Conservation (phyloP, 2,797 vertebrate genomes). For the Chelonia mydas region DNA sequence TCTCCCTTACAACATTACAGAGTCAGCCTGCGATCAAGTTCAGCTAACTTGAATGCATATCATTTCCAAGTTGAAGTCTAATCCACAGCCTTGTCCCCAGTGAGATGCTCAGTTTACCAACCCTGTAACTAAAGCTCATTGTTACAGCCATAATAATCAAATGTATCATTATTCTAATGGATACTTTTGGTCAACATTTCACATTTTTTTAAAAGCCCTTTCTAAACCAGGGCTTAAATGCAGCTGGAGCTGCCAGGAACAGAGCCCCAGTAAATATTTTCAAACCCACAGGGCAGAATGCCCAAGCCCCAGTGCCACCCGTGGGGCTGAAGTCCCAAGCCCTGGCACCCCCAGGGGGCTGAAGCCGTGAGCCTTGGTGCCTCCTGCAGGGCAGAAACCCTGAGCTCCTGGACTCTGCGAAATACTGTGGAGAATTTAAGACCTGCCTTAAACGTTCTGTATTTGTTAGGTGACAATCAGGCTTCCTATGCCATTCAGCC, state of each 20-base stretch:
- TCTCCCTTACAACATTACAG: conserved; percentile 26
- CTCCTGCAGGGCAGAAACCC: no score
- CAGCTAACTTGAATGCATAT: conserved; percentile 42
- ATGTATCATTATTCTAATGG: conserved; percentile 72
- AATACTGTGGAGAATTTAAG: no score
- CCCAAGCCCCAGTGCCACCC: no score
- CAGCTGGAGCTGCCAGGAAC: no score
- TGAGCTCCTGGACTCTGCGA: no score
- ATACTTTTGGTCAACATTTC: conserved; percentile 50
- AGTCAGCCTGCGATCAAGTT: conserved; percentile 53
- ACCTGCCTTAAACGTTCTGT: background rate
- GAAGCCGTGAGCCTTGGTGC: no score
- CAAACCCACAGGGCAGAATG: no score
- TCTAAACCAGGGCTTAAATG: background rate
- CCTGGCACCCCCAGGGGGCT: no score
- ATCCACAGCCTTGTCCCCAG: conserved; percentile 52
- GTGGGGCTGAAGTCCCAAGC: no score
- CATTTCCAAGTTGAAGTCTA: conserved; percentile 62
- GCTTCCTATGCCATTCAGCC: conserved; percentile 22
- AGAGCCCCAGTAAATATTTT: no score
- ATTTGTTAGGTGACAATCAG: background rate
- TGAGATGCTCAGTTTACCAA: conserved; percentile 62
- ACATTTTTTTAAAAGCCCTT: conserved; percentile 27
- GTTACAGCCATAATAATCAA: conserved; percentile 58
- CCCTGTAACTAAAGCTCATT: conserved; percentile 71